phyloP scores from a whole-genome alignment of 2,888 invertebrate species.

The Cheilosia vulpina region DNA sequence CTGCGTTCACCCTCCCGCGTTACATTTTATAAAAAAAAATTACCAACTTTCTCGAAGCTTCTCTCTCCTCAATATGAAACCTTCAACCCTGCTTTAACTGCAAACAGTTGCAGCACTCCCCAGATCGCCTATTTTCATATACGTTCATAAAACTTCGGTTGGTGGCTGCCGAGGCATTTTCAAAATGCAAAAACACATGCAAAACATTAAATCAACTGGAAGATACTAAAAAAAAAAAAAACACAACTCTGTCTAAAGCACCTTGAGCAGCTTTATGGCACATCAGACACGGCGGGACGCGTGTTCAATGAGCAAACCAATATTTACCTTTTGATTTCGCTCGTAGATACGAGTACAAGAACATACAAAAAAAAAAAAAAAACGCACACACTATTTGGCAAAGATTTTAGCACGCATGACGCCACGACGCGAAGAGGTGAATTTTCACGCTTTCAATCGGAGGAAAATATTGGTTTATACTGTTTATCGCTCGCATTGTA shows the following conservation, averaged over 20 bases:
- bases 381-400: conserved; percentile 36
- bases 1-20: too few species aligned
- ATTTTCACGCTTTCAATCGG: conserved; percentile 45
- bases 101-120: too few species aligned
- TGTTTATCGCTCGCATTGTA: not conserved
- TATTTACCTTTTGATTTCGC: conserved; percentile 60
- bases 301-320: conserved; percentile 56
- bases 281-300: not conserved
- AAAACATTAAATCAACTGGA: not conserved
- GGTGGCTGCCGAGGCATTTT: too few species aligned
- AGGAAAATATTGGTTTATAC: conserved; percentile 33
- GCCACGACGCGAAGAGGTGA: conserved; percentile 9
- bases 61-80: too few species aligned
- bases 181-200: not conserved
- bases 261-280: conserved; percentile 38
- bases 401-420: conserved; percentile 42
- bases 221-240: not conserved
- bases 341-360: conserved; percentile 22
- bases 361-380: conserved; percentile 19
- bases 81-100: too few species aligned
- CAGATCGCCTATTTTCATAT: too few species aligned
- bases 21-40: too few species aligned
- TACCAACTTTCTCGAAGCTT: too few species aligned
- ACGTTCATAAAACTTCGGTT: too few species aligned
- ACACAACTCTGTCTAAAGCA: conserved; percentile 10